Evolutionary conservation across 2,797 vertebrate genomes (phyloP).

Genomic region (Lateolabrax maculatus): DNA sequence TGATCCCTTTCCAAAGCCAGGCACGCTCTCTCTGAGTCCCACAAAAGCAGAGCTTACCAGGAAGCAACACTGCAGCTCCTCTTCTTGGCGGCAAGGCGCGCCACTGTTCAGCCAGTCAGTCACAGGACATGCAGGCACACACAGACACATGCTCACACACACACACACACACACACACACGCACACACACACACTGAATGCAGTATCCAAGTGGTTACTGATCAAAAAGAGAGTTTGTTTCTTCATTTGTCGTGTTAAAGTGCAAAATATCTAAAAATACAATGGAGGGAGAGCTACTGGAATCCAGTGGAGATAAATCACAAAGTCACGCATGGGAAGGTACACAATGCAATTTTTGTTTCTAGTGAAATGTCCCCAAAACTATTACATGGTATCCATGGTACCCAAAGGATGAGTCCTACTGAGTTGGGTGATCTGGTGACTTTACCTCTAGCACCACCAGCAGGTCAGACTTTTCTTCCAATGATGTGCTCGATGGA

Average conservation of each 20-base stretch:
- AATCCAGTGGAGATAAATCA: slow-evolving; percentile 3
- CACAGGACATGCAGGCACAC: neutral
- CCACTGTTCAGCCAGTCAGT: slow-evolving; percentile 35
- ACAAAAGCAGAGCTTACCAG: slow-evolving; percentile 56
- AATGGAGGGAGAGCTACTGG: neutral
- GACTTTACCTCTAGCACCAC: neutral
- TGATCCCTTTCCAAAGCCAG: slow-evolving; percentile 52
- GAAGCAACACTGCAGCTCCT: slow-evolving; percentile 49
- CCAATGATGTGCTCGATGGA: no score
- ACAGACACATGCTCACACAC: neutral
- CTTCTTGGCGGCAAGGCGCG: slow-evolving; percentile 29
- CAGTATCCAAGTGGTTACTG: slow-evolving; percentile 12
- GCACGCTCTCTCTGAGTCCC: slow-evolving; percentile 46
- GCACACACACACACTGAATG: neutral
- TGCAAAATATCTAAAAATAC: neutral
- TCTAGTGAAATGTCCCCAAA: no score
- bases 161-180: slow-evolving; percentile 3
- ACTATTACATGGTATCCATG: no score
- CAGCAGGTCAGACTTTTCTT: no score
- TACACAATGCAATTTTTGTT: neutral
- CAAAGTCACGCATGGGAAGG: neutral
- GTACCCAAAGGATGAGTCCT: neutral
- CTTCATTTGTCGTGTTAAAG: neutral
- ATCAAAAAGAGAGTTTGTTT: slow-evolving; percentile 4
- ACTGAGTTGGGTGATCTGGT: neutral